Evolutionary conservation across 2,888 invertebrate genomes (phyloP), one percentile per base, ranked within the genome.

Genomic region (Lymantria dispar): DNA sequence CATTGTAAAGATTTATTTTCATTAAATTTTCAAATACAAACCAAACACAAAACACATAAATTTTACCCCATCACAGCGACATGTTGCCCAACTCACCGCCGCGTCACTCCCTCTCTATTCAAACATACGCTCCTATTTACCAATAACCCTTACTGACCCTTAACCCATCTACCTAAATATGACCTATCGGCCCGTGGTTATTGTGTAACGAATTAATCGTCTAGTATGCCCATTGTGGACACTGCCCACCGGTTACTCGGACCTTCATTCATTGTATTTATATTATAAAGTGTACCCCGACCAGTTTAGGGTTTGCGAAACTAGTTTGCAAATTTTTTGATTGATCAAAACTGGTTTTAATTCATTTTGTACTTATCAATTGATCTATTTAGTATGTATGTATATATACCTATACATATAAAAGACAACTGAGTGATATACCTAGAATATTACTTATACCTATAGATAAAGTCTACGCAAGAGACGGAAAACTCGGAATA

Each of bases 91-190:
- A 86, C 85, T 84, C 56, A 63, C 60, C 64, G 71, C 80, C 76
- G 69, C 79, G 86, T 87, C 90, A 90, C 90, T 87, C 90, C 90
- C 87, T 75, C 67, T 64, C 53, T 49, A 67, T 67, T 67, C 57
- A 60, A 69, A 63, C 76, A 74, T 76, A 69, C 76, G 78, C 75
- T 72, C 68, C 83, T 87, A 89, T 90, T 90, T 88, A 90, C 87
- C 83, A 72, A 72, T 78, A 78, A 84, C 88, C 85, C 82, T 73
- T 54, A 69, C 78, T 87, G 87, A 87, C 88, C 89, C 86, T 74
- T 89, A 77, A 89, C 87, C 89, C 82, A 54, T 81, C 78, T 87
- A 84, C 89, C 90, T 86, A 91, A 91, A 90, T 89, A 88, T 91
- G 88, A 91, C 90, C 90, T 83, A 65, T 79, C 73, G 77, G 82